phyloP scores from a whole-genome alignment of 2,113 vertebrate genomes.

The Illadopsis cleaveri region DNA sequence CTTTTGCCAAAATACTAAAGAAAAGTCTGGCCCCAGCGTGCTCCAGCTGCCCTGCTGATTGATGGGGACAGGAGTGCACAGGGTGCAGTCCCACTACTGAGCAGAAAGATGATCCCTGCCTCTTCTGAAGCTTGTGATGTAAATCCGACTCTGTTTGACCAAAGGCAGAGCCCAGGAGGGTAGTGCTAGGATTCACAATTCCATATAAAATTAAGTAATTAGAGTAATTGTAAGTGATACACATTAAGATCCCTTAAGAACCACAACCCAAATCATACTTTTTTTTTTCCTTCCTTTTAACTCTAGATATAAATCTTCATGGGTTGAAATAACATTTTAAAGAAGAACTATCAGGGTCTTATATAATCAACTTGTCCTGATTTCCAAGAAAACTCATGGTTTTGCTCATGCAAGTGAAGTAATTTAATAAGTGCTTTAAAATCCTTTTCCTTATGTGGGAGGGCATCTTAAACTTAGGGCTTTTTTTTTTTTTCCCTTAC shows the following conservation, averaged over 20 bases:
- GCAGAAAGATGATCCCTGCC: not conserved
- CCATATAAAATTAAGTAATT: not conserved
- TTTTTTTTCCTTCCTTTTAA: not conserved
- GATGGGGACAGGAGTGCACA: accelerated
- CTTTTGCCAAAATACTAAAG: not conserved
- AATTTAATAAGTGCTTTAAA: conserved; percentile 75
- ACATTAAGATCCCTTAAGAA: not conserved
- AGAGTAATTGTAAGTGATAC: not conserved
- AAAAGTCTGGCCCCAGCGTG: not conserved
- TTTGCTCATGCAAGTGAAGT: conserved; percentile 72
- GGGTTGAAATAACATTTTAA: conserved; percentile 46
- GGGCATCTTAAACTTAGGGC: conserved; percentile 59
- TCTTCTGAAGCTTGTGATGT: not conserved
- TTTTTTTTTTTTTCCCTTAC: conserved; percentile 43
- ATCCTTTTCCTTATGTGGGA: conserved; percentile 71
- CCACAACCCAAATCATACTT: not conserved
- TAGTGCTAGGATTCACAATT: not conserved
- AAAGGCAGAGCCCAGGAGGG: not conserved
- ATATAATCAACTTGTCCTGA: conserved; percentile 70
- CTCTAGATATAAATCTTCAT: conserved; percentile 17
- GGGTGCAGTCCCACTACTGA: not conserved
- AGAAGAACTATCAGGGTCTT: conserved; percentile 34
- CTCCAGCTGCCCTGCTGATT: not conserved
- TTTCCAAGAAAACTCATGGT: conserved; percentile 75
- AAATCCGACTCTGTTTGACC: not conserved